These are phyloP conservation scores for Fratercula arctica DNA, from an alignment of 2,797 vertebrate species.

Conservation along the genomic window DNA sequence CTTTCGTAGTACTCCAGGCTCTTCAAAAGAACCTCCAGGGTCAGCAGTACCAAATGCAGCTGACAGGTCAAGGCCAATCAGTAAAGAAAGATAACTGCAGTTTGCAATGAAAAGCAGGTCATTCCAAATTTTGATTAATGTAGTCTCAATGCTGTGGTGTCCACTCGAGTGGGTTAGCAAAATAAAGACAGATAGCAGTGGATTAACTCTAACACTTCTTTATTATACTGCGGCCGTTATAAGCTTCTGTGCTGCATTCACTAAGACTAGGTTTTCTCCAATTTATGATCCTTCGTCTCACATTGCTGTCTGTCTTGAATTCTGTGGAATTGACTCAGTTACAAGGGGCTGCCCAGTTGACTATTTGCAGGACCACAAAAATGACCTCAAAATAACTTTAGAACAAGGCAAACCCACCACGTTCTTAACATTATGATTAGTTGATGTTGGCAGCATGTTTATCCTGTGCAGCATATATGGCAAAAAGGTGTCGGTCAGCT, in stretches of 20 bases:
- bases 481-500: neutral
- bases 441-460: neutral
- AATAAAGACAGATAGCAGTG: constrained; percentile 48
- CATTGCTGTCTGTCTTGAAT: neutral
- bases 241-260: constrained; percentile 7
- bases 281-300: neutral
- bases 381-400: constrained; percentile 27
- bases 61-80: constrained; percentile 71
- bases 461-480: neutral
- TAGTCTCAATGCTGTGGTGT: constrained; percentile 38
- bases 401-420: neutral
- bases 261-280: constrained; percentile 17
- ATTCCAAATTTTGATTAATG: constrained; percentile 65
- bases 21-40: constrained; percentile 41
- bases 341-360: neutral
- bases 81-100: constrained; percentile 66
- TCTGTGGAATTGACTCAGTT: neutral
- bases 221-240: neutral
- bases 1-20: constrained; percentile 42
- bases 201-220: constrained; percentile 48
- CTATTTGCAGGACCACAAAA: neutral
- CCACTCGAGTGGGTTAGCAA: constrained; percentile 50
- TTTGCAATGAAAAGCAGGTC: constrained; percentile 64
- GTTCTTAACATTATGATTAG: neutral
- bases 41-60: constrained; percentile 50